These are phyloP conservation scores for Eudorcas thomsonii DNA, from an alignment of 2,113 vertebrate species.

Conservation along the genomic window DNA sequence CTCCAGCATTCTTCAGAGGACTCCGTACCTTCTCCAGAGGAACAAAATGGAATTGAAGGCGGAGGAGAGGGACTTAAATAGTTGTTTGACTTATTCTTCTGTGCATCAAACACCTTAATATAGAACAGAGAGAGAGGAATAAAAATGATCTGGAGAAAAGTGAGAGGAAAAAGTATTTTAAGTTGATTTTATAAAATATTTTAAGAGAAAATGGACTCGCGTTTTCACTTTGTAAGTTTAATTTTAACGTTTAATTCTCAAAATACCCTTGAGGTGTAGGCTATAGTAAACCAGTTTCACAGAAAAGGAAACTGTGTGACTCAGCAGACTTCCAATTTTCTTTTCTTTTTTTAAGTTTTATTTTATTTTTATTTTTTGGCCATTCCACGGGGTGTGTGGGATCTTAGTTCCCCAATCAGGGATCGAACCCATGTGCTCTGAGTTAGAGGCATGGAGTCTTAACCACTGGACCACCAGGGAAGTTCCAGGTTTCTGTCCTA, in stretches of 20 bases:
- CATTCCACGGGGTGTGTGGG: neutral
- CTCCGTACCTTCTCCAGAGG: neutral
- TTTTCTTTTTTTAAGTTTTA: neutral
- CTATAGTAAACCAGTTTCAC: neutral
- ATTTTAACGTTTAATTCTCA: neutral
- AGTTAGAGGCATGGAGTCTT: neutral
- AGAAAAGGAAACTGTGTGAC: neutral
- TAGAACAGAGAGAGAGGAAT: neutral
- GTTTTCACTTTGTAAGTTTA: neutral
- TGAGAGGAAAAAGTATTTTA: neutral
- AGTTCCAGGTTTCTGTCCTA: neutral
- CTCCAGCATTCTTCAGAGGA: neutral
- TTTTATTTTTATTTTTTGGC: neutral
- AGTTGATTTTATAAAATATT: neutral
- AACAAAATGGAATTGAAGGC: neutral
- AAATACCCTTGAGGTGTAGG: slow-evolving; percentile 1
- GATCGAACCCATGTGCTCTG: neutral
- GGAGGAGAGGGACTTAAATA: neutral
- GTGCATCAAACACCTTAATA: neutral
- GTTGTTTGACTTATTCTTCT: neutral
- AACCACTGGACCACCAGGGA: neutral
- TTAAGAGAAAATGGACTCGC: neutral
- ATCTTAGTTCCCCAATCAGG: neutral
- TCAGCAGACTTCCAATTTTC: neutral
- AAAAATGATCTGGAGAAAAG: neutral